Conservation (phyloP, 2,888 invertebrate species). For the Callyntrura sp. region DNA sequence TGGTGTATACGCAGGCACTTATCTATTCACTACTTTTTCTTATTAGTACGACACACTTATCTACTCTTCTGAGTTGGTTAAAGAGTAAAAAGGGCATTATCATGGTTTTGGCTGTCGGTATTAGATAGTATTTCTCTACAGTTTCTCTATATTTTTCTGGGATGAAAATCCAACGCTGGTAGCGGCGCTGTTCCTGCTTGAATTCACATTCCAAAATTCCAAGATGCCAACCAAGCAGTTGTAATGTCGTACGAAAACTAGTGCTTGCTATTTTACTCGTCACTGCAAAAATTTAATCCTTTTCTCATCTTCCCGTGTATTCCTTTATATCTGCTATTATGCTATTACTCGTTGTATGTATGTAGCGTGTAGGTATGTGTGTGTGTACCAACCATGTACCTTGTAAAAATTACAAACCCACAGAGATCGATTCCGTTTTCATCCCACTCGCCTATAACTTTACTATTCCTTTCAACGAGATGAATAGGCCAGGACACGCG, state of each 20-base stretch:
- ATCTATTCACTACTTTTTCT: slow-evolving; percentile 27
- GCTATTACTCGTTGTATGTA: background rate
- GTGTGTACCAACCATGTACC: background rate
- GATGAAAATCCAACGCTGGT: background rate
- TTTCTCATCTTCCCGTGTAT: background rate
- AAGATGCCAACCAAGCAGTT: slow-evolving; percentile 66
- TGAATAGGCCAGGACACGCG: background rate
- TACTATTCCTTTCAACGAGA: too few species aligned
- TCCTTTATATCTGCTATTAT: background rate
- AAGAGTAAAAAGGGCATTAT: background rate
- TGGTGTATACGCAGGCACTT: background rate
- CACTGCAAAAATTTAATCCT: slow-evolving; percentile 57
- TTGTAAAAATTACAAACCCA: background rate
- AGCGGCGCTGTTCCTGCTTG: slow-evolving; percentile 5
- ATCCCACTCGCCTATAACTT: background rate
- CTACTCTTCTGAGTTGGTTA: background rate
- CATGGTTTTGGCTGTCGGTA: too few species aligned
- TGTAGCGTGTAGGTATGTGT: background rate
- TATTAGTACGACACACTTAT: slow-evolving; percentile 22
- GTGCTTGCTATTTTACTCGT: slow-evolving; percentile 51
- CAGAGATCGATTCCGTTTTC: slow-evolving; percentile 25
- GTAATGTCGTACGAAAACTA: slow-evolving; percentile 41
- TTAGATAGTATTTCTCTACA: background rate
- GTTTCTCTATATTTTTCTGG: slow-evolving; percentile 3
- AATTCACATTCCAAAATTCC: slow-evolving; percentile 71